Evolutionary conservation across 1,140 invertebrate genomes (phyloP).

Genomic region (Drosophila varians): DNA sequence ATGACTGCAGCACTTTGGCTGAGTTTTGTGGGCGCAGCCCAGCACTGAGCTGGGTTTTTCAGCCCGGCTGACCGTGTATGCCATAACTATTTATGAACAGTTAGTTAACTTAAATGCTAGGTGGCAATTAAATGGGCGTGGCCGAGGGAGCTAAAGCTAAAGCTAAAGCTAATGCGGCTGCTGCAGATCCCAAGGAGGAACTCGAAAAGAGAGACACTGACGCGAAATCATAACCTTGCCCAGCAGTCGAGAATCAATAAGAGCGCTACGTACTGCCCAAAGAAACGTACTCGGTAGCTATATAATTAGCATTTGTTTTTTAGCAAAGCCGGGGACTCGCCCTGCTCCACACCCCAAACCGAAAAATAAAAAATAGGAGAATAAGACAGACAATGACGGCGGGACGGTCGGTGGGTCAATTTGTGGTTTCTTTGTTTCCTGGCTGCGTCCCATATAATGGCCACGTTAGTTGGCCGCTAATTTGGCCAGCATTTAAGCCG

Average conservation of each 20-base stretch:
- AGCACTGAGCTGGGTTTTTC: constrained; percentile 5
- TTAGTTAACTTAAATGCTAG: constrained; percentile 81
- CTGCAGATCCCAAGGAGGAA: constrained; percentile 15
- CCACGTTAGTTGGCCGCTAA: constrained; percentile 61
- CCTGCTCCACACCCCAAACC: constrained; percentile 74
- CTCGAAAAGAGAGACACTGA: constrained; percentile 25
- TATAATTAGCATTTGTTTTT: constrained; percentile 79
- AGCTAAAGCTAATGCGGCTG: constrained; percentile 2
- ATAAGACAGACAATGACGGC: constrained; percentile 32
- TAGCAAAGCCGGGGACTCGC: constrained; percentile 59
- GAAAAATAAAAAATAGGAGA: constrained; percentile 16
- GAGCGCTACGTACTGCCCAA: constrained; percentile 15
- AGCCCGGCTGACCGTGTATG: constrained; percentile 66
- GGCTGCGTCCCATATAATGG: constrained; percentile 38
- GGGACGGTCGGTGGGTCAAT: constrained; percentile 41
- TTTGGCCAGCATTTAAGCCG: constrained; percentile 54
- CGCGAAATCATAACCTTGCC: constrained; percentile 47
- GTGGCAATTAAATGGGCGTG: constrained; percentile 80
- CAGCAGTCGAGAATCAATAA: constrained; percentile 56
- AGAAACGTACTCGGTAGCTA: constrained; percentile 51
- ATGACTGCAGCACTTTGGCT: constrained; percentile 38
- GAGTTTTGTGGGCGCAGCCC: constrained; percentile 71
- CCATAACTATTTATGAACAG: constrained; percentile 82
- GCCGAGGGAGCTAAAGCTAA: constrained; percentile 23
- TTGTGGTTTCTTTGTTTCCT: constrained; percentile 70